Evolutionary conservation across 2,888 invertebrate genomes (phyloP), one percentile per base, ranked within the genome.

Genomic region (Sinotaia quadrata): DNA sequence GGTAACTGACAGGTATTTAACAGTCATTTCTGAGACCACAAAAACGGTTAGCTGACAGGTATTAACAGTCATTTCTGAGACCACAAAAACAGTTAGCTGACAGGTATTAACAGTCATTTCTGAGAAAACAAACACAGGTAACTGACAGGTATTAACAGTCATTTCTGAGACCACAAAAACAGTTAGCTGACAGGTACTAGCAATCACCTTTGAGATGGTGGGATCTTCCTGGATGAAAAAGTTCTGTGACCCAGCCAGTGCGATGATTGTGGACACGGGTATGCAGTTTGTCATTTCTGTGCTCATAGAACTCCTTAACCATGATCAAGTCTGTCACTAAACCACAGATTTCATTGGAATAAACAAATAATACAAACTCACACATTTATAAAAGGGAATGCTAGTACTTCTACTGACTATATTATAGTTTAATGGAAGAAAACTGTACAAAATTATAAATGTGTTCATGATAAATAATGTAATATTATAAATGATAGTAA

Each of bases 191-290:
- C 5, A 12, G n/a, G 36, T n/a, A 57, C 24, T 21, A 59, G 21
- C 21, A 7, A 18, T 34, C 67, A 87, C 88, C 88, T 85, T 87
- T 88, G 4, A 89, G 78, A 74, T 80, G 79, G 68, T 82, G 83
- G 5, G 75, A 71, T 67, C 88, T 68, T 8, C 88, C 88, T 33
- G 83, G 80, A 60, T 75, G 69, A 74, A 87, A 88, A 70, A 78
- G 74, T 69, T 89, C 89, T 10, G 81, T 83, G 31, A 87, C 75
- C 85, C 85, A 87, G 61, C 86, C 85, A 24, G 81, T 86, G 71
- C 78, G 75, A 56, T 86, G 83, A 71, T 88, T 85, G 68, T 84
- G 84, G 5, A 81, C 78, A 67, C 83, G 78, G 52, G 82, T 82
- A 51, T 82, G 74, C 36, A 88, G 79, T 71, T 87, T 86, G 75